Evolutionary conservation across 2,797 vertebrate genomes (phyloP), one percentile per base, ranked within the genome.

Genomic region (Hephaestus fuliginosus): DNA sequence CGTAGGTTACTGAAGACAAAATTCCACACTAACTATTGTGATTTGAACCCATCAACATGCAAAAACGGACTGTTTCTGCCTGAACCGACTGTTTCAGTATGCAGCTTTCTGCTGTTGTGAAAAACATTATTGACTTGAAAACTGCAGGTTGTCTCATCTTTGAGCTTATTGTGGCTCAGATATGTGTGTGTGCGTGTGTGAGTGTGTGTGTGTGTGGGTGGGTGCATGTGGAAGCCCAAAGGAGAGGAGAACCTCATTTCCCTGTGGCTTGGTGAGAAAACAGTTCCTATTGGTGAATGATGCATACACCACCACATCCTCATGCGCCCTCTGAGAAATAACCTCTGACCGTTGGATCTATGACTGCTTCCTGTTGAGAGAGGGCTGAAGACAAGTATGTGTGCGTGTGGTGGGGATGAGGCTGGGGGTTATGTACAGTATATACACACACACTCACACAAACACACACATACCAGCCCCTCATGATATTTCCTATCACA

Each of bases 281-380:
- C 18, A 43, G 43, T 61, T 89, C 74, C 76, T 83, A 78, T 63
- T 87, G 89, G 84, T 70, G 71, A 44, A 79, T 18, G 76, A 79
- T 77, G 79, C 79, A 36, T 72, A 79, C 76, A 87, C 77, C 82
- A 82, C 84, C 69, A 84, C 88, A 88, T 91, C 90, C 89, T 91
- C 71, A 86, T 81, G 74, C 10, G 51, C 86, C 88, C 88, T 89
- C 56, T 33, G 89, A 92, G 87, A 51, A 88, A 25, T 0, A 25
- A 72, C 76, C 68, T 73, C 30, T 82, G 84, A 88, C 80, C 81
- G 76, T 43, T 69, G 39, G 51, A 76, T 71, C 85, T 69, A 70
- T 82, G 86, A 85, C 78, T 78, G 48, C 84, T 88, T 93, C 88
- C 88, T 88, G 86, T 81, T 81, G 68, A 78, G 48, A 85, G 58